Evolutionary conservation across 1,140 invertebrate species (phyloP), one percentile per base, ranked within the genome.

Genomic region (Hylaeus anthracinus): DNA sequence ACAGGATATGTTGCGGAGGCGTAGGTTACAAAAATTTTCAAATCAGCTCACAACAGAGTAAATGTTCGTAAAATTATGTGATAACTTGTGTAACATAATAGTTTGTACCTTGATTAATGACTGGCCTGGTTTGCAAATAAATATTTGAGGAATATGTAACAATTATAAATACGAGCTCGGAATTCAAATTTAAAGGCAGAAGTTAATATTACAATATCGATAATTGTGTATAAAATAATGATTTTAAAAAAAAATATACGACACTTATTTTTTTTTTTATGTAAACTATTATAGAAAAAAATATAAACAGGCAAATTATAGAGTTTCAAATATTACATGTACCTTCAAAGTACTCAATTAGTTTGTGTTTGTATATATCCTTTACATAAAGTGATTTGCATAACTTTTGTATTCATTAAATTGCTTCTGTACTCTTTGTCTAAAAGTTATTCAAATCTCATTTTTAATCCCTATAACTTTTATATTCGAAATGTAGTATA

Each of bases 21-120:
- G 96, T 90, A 94, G 96, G 90, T 93, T 97, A 92, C 94, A 96
- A 90, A 96, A 96, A 93, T 97, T 96, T 88, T 81, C 89, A 65
- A 56, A 79, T 69, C 79, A 73, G 26, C 63, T 71, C 15, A 53
- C 78, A 58, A 69, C 82, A 64, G 75, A 87, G 60, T 87, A 82
- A 87, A 78, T 43, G 60, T 79, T 81, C 15, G 26, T 74, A 72
- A 87, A 80, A 78, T 71, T 82, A 65, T 88, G 71, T 88, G 83
- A 88, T 81, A 88, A 88, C 61, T 82, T 86, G 63, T 84, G 76
- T 86, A 86, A 87, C 48, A 86, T 85, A 86, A 80, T 84, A 76
- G 69, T 72, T 73, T 86, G 69, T 79, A 83, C 74, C 53, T 75
- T 86, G 61, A 77, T 86, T 78, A 86, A 82, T 72, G 72, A 81